Conservation (phyloP, 1,140 invertebrate species). For the Drosophila miranda region DNA sequence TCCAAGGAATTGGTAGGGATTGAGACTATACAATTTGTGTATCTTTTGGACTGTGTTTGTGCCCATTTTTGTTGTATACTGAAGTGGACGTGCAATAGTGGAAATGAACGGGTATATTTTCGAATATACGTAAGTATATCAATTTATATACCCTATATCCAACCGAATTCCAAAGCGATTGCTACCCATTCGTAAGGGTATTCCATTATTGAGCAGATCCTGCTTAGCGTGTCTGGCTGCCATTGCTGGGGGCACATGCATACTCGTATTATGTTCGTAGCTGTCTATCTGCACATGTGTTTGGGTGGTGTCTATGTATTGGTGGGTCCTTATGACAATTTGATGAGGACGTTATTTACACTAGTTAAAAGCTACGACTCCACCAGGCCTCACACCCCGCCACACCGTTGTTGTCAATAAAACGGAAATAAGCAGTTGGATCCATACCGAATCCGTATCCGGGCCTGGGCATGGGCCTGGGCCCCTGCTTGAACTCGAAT, state of each 20-base stretch:
- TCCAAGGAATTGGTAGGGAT: too few species aligned
- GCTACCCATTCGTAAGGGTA: constrained; percentile 24
- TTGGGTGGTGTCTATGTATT: constrained; percentile 33
- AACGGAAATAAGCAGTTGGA: constrained; percentile 66
- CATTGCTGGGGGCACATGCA: constrained; percentile 57
- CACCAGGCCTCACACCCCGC: not conserved
- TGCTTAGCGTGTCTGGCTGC: constrained; percentile 52
- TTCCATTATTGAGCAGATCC: constrained; percentile 16
- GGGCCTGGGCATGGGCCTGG: constrained; percentile 2
- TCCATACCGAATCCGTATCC: constrained; percentile 42
- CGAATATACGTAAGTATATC: too few species aligned
- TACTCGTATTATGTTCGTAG: constrained; percentile 45
- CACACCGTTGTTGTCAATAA: constrained; percentile 59
- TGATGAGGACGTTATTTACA: constrained; percentile 80
- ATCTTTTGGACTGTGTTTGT: too few species aligned
- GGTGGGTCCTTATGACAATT: constrained; percentile 76
- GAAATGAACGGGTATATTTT: too few species aligned
- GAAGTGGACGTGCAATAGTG: too few species aligned
- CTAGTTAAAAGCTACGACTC: constrained; percentile 72
- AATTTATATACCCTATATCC: too few species aligned
- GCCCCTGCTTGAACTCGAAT: too few species aligned
- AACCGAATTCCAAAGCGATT: not conserved
- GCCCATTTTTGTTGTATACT: too few species aligned
- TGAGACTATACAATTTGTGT: too few species aligned
- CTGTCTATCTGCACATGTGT: constrained; percentile 27